Conservation (phyloP, 2,113 vertebrate genomes). For the Psammodynastes pulverulentus region DNA sequence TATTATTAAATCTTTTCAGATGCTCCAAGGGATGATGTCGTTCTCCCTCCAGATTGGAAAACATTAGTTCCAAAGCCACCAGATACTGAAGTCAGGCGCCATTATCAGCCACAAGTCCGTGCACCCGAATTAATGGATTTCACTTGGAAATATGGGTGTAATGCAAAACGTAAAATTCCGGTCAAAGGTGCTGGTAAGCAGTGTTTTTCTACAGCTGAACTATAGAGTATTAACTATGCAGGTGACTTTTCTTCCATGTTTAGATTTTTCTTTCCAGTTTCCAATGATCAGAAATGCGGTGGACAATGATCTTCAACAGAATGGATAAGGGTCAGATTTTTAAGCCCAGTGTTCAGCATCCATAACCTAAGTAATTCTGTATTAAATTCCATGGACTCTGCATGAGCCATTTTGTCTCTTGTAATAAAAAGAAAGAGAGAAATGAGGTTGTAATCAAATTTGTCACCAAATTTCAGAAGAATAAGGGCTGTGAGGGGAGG, state of each 20-base stretch:
- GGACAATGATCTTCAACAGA: background rate
- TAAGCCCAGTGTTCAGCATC: background rate
- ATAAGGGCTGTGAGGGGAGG: background rate
- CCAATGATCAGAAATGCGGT: background rate
- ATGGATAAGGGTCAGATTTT: background rate
- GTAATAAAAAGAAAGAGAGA: background rate
- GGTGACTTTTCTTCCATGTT: background rate
- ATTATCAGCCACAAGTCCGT: conserved; percentile 61
- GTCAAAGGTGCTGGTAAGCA: conserved; percentile 70
- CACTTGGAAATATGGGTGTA: conserved; percentile 63
- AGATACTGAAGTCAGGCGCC: conserved; percentile 70
- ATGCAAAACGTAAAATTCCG: conserved; percentile 44
- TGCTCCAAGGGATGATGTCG: conserved; percentile 43
- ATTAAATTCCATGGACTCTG: background rate
- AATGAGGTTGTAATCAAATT: background rate
- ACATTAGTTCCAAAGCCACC: conserved; percentile 28
- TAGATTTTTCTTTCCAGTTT: background rate
- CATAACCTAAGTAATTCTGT: background rate
- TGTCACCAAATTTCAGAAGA: background rate
- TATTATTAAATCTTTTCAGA: conserved; percentile 50
- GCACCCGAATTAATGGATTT: conserved; percentile 62
- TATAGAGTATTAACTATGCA: background rate
- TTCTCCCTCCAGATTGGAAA: conserved; percentile 44
- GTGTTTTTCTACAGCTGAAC: background rate
- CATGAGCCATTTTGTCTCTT: background rate